A percentile compares a stretch with the other conserved stretches of the same genome.
Conservation (phyloP, 2,888 invertebrate genomes). For the Nomada ruficornis region DNA sequence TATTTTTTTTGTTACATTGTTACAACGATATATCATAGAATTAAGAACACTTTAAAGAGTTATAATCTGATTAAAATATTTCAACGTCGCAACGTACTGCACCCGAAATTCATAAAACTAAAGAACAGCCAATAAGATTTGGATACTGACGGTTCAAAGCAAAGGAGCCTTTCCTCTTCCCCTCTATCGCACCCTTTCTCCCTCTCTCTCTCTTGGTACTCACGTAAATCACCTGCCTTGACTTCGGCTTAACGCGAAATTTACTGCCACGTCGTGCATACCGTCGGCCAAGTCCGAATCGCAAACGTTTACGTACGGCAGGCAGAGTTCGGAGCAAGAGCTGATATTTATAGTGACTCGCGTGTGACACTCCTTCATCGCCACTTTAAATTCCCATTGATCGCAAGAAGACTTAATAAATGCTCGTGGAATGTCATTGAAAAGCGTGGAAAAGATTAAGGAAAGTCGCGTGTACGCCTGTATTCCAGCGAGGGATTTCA, state of each 20-base stretch:
- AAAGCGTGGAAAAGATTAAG: slow-evolving; percentile 5
- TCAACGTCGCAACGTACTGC: slow-evolving; percentile 5
- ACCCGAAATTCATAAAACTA: slow-evolving; percentile 29
- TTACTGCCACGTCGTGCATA: slow-evolving; percentile 74
- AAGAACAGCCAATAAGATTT: slow-evolving; percentile 59
- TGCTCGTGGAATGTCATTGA: neutral
- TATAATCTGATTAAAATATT: slow-evolving; percentile 10
- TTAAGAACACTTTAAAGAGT: neutral
- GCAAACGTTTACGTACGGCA: slow-evolving; percentile 71
- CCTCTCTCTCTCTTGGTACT: slow-evolving; percentile 61
- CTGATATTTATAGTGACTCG: slow-evolving; percentile 61
- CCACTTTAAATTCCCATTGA: slow-evolving; percentile 57
- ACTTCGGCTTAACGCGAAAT: slow-evolving; percentile 78
- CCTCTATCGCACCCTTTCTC: slow-evolving; percentile 19
- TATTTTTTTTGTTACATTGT: no score
- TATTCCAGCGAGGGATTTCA: neutral
- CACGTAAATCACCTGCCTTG: slow-evolving; percentile 77
- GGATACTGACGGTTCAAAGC: slow-evolving; percentile 59
- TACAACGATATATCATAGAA: neutral
- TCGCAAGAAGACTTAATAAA: slow-evolving; percentile 37
- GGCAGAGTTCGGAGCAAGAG: slow-evolving; percentile 35
- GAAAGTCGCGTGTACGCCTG: neutral
- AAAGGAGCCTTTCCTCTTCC: slow-evolving; percentile 47
- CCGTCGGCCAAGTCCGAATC: slow-evolving; percentile 66
- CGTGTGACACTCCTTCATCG: slow-evolving; percentile 47